Evolutionary conservation across 2,113 vertebrate genomes (phyloP).

Genomic region (Drymodes brunneopygia): DNA sequence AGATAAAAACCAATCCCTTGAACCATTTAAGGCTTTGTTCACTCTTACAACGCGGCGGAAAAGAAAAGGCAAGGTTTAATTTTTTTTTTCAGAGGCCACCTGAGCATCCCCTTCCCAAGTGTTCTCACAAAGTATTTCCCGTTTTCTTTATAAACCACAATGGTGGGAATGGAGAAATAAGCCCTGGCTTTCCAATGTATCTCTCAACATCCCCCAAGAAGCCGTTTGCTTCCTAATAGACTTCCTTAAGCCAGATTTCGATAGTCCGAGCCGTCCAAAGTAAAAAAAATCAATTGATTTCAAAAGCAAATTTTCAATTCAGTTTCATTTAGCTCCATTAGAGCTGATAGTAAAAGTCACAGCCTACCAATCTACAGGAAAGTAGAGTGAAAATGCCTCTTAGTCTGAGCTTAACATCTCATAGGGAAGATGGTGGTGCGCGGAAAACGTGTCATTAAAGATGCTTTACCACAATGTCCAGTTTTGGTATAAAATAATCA

Average conservation of each 20-base stretch:
- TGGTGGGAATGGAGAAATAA: background rate
- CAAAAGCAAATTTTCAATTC: background rate
- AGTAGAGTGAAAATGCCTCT: slow-evolving; percentile 3
- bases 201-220: background rate
- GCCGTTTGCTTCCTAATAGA: background rate
- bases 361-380: background rate
- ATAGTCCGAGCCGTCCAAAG: slow-evolving; percentile 11
- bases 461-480: slow-evolving; percentile 48
- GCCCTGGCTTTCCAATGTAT: background rate
- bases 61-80: slow-evolving; percentile 3
- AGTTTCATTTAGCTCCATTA: background rate
- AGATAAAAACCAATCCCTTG: background rate
- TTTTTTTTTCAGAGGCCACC: slow-evolving; percentile 16
- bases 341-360: background rate
- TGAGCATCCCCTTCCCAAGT: background rate
- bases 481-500: slow-evolving; percentile 48
- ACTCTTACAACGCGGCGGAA: background rate
- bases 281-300: background rate
- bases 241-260: background rate
- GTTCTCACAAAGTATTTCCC: background rate
- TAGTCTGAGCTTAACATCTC: slow-evolving; percentile 9
- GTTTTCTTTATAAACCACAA: slow-evolving; percentile 37
- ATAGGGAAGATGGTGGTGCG: slow-evolving; percentile 28
- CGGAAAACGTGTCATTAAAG: slow-evolving; percentile 9
- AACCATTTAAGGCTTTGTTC: background rate